These are phyloP conservation scores for Peromyscus californicus DNA, from an alignment of 2,113 vertebrate genomes.

Conservation along the genomic window DNA sequence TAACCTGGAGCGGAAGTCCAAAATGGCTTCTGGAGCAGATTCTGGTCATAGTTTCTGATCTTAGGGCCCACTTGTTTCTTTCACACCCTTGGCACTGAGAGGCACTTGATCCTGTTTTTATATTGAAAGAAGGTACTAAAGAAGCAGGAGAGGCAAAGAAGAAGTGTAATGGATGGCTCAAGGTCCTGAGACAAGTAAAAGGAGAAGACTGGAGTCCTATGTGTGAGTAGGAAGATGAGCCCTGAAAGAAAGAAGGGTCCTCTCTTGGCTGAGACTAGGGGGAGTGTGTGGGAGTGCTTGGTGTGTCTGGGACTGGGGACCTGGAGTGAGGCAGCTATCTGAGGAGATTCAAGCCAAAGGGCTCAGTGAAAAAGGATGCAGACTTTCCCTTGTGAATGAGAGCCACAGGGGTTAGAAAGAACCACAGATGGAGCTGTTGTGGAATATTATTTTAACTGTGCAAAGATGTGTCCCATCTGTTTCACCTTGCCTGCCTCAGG, in stretches of 20 bases:
- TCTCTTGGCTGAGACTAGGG: not conserved
- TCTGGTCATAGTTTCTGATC: not conserved
- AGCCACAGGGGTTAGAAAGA: not conserved
- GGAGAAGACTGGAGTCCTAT: not conserved
- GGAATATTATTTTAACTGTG: not conserved
- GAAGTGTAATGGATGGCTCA: not conserved
- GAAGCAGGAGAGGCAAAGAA: not conserved
- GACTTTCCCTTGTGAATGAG: not conserved
- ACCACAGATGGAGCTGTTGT: not conserved
- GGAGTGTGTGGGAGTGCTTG: not conserved
- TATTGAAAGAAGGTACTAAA: not conserved
- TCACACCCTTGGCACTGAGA: not conserved
- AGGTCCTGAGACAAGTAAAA: not conserved
- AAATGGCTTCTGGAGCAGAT: not conserved
- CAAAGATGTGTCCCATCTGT: not conserved
- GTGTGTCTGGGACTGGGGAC: not conserved
- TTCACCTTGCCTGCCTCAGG: not conserved
- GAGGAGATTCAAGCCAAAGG: not conserved
- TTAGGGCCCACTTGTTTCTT: not conserved
- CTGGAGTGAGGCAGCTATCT: fast-evolving
- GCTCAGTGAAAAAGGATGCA: not conserved
- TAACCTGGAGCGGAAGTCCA: not conserved
- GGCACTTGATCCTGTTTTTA: not conserved
- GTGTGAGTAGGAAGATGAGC: not conserved
- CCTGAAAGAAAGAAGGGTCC: not conserved